Conservation (phyloP, 1,140 invertebrate species). For the Doryteuthis pealeii region DNA sequence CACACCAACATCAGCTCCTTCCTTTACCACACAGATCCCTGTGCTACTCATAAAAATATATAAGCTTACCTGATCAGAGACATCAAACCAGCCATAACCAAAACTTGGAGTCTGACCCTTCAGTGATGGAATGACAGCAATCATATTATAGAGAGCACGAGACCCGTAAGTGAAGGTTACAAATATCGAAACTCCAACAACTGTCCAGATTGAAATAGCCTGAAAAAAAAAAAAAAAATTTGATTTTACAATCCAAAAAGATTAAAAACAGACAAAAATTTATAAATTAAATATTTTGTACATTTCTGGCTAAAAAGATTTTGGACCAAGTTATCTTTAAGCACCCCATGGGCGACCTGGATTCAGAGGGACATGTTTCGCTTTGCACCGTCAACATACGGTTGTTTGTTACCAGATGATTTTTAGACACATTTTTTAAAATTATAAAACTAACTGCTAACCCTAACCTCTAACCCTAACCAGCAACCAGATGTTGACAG, state of each 20-base stretch:
- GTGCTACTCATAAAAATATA: too few relatives aligned
- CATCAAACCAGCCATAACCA: slow-evolving; percentile 60
- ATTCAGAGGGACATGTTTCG: too few relatives aligned
- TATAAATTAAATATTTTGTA: not conserved
- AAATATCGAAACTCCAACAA: slow-evolving; percentile 47
- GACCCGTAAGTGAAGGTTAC: slow-evolving; percentile 54
- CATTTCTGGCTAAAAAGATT: not conserved
- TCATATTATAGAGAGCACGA: slow-evolving; percentile 56
- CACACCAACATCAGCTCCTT: too few relatives aligned
- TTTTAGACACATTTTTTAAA: too few relatives aligned
- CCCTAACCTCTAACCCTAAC: too few relatives aligned
- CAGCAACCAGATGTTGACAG: too few relatives aligned
- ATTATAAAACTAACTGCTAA: too few relatives aligned
- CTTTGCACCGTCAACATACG: too few relatives aligned
- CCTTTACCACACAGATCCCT: too few relatives aligned
- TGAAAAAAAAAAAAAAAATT: slow-evolving; percentile 28
- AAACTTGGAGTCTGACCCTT: slow-evolving; percentile 48
- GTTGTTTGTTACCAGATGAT: too few relatives aligned
- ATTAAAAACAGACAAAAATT: not conserved
- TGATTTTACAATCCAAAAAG: not conserved
- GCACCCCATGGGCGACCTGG: too few relatives aligned
- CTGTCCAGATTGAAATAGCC: slow-evolving; percentile 55
- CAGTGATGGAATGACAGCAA: slow-evolving; percentile 42
- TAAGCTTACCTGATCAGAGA: slow-evolving; percentile 56
- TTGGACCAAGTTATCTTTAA: not conserved